Evolutionary conservation across 2,888 invertebrate species (phyloP).

Genomic region (Falcaria lacertinaria): DNA sequence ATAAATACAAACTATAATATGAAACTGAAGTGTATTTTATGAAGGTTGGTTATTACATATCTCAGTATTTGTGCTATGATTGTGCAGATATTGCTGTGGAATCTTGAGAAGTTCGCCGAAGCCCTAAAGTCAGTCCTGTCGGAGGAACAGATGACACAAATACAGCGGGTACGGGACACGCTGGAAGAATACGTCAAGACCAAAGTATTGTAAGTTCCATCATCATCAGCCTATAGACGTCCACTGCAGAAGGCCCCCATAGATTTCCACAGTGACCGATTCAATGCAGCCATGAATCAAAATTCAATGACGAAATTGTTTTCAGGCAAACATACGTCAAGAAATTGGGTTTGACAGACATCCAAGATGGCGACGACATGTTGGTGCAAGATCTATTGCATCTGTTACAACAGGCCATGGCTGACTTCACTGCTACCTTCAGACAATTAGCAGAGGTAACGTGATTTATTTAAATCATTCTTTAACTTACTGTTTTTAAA

Average conservation of each 20-base stretch:
- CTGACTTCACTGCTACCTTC: constrained; percentile 64
- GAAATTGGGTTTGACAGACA: constrained; percentile 46
- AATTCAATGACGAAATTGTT: constrained; percentile 9
- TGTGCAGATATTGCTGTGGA: constrained; percentile 75
- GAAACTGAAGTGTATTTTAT: too few species aligned
- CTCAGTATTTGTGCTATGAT: background rate
- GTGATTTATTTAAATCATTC: background rate
- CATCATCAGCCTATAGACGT: background rate
- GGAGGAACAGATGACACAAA: constrained; percentile 43
- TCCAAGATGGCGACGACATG: constrained; percentile 45
- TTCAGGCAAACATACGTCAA: constrained; percentile 40
- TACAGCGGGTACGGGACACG: constrained; percentile 35
- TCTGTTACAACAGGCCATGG: constrained; percentile 52
- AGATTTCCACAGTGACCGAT: too few species aligned
- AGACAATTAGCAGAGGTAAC: constrained; percentile 61
- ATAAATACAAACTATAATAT: too few species aligned
- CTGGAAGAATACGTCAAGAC: constrained; percentile 46
- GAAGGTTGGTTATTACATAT: too few species aligned
- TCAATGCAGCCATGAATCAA: too few species aligned
- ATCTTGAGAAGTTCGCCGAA: constrained; percentile 78
- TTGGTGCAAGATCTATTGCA: constrained; percentile 44
- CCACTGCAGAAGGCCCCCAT: too few species aligned
- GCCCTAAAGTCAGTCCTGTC: constrained; percentile 58
- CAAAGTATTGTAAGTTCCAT: constrained; percentile 51
- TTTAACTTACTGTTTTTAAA: background rate